phyloP scores from a whole-genome alignment of 2,113 vertebrate genomes.

The Acinonyx jubatus region DNA sequence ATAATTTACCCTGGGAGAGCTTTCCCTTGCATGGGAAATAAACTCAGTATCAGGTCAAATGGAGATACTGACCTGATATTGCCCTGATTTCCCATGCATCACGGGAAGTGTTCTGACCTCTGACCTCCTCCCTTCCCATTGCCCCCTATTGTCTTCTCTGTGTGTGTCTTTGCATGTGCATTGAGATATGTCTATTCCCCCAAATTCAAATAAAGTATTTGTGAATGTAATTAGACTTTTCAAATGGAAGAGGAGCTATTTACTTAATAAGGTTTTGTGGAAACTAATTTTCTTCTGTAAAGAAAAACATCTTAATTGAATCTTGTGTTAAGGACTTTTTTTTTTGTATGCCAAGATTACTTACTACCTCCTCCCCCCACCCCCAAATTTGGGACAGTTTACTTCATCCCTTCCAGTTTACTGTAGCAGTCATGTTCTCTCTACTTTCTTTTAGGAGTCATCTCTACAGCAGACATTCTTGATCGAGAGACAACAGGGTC shows the following conservation, averaged over 20 bases:
- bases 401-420: neutral
- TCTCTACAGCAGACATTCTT: constrained; percentile 95
- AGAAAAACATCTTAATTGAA: neutral
- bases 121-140: neutral
- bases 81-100: neutral
- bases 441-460: constrained; percentile 87
- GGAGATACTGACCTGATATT: neutral
- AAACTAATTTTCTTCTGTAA: constrained; percentile 20
- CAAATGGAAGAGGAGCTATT: neutral
- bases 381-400: neutral
- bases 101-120: neutral
- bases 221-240: neutral
- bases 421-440: constrained; percentile 32
- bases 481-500: constrained; percentile 95
- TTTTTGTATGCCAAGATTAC: neutral
- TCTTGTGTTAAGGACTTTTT: neutral
- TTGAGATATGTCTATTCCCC: neutral
- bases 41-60: neutral
- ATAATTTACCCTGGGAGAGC: neutral
- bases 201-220: constrained; percentile 18
- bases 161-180: neutral
- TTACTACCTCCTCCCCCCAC: neutral
- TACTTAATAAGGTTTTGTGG: neutral
- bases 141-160: neutral
- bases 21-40: constrained; percentile 1